Percentiles rank a stretch among this genome's conserved stretches.
These are phyloP conservation scores for Strix occidentalis DNA, from an alignment of 2,797 vertebrate species.

Conservation along the genomic window DNA sequence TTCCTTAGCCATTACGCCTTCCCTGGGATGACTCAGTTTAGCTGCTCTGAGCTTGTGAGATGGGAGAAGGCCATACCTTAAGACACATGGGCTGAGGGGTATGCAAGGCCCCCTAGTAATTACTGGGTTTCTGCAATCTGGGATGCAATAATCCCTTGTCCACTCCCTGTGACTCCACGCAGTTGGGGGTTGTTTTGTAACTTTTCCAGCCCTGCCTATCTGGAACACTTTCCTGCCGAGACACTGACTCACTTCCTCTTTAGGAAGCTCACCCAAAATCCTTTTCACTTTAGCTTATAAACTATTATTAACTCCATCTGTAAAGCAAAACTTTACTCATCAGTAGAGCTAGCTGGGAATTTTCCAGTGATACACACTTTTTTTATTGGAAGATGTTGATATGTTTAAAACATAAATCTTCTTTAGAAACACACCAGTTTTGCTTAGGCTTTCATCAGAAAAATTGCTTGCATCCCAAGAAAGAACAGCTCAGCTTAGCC, in stretches of 20 bases:
- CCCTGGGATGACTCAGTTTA: slow-evolving; percentile 33
- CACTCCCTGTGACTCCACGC: slow-evolving; percentile 41
- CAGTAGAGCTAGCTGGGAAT: slow-evolving; percentile 43
- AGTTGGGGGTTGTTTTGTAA: slow-evolving; percentile 45
- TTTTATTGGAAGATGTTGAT: slow-evolving; percentile 36
- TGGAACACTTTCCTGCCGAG: slow-evolving; percentile 64
- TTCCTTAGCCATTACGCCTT: not conserved
- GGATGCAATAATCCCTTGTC: slow-evolving; percentile 14
- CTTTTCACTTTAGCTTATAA: slow-evolving; percentile 63
- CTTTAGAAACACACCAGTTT: slow-evolving; percentile 26
- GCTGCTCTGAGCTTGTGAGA: not conserved
- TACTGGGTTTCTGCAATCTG: not conserved
- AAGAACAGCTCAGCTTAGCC: slow-evolving; percentile 20
- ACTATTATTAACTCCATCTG: slow-evolving; percentile 67
- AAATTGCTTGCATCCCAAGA: not conserved
- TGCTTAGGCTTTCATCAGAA: slow-evolving; percentile 44
- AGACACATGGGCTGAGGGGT: not conserved
- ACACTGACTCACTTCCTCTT: slow-evolving; percentile 72
- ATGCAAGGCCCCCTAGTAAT: not conserved
- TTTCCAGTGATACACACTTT: slow-evolving; percentile 41
- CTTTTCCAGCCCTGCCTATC: slow-evolving; percentile 67
- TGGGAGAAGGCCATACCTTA: not conserved
- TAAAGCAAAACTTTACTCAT: slow-evolving; percentile 60
- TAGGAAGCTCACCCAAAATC: slow-evolving; percentile 66
- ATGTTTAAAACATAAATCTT: slow-evolving; percentile 47